These are phyloP conservation scores for Drosophila kurseongensis DNA, from an alignment of 1,140 invertebrate genomes.

Conservation along the genomic window DNA sequence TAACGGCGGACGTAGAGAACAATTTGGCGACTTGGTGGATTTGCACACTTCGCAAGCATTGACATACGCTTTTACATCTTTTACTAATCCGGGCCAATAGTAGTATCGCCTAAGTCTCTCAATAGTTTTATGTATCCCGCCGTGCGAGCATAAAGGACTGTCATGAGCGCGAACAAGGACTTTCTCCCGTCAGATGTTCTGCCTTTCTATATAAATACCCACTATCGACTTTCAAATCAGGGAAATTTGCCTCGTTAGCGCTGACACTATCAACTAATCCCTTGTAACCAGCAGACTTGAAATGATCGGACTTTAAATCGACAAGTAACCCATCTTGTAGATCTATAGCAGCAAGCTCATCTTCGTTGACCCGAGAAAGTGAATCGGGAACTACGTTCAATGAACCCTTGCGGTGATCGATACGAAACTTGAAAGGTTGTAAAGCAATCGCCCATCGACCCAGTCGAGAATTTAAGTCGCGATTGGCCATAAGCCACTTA, in stretches of 20 bases:
- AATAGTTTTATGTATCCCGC: too few relatives aligned
- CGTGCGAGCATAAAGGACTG: not conserved
- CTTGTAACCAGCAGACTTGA: not conserved
- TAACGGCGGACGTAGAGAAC: too few relatives aligned
- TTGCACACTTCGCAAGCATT: too few relatives aligned
- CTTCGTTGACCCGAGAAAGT: not conserved
- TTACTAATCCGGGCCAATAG: too few relatives aligned
- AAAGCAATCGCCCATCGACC: not conserved
- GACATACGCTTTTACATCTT: too few relatives aligned
- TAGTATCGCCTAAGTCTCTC: too few relatives aligned
- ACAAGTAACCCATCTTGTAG: not conserved
- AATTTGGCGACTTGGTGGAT: too few relatives aligned
- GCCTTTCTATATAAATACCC: slow-evolving; percentile 2
- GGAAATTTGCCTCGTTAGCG: slow-evolving; percentile 1
- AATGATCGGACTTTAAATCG: not conserved
- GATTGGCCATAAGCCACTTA: slow-evolving; percentile 1
- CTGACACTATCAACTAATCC: not conserved
- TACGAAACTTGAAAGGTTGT: not conserved
- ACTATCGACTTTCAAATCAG: slow-evolving; percentile 2
- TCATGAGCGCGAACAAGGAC: not conserved
- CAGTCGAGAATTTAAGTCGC: not conserved
- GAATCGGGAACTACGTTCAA: slow-evolving; percentile 3
- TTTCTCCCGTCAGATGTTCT: not conserved
- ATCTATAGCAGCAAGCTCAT: not conserved
- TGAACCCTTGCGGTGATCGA: not conserved